Evolutionary conservation across 2,888 invertebrate genomes (phyloP).

Genomic region (Lepeophtheirus nordmannii): DNA sequence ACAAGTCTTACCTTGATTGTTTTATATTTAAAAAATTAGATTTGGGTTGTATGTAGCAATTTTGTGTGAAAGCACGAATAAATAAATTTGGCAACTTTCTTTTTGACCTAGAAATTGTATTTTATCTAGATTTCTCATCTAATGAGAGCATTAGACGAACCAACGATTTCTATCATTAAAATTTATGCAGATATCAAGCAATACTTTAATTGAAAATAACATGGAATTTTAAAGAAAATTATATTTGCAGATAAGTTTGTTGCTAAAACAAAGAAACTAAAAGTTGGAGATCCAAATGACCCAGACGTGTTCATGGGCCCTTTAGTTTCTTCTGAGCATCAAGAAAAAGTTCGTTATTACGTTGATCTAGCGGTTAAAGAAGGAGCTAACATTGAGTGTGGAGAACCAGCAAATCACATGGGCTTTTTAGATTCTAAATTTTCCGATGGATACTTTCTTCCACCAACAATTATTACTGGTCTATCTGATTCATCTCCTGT

Average conservation of each 20-base stretch:
- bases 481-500: constrained; percentile 35
- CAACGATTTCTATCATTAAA: no score
- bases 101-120: no score
- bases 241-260: constrained; percentile 34
- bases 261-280: constrained; percentile 33
- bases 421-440: constrained; percentile 30
- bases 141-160: no score
- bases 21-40: no score
- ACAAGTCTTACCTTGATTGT: no score
- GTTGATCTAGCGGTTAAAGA: constrained; percentile 35
- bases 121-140: no score
- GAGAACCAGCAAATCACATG: constrained; percentile 32
- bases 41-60: no score
- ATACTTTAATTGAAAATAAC: no score
- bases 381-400: constrained; percentile 36
- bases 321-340: constrained; percentile 36
- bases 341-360: constrained; percentile 37
- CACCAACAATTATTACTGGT: constrained; percentile 37
- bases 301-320: constrained; percentile 36
- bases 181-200: no score
- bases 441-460: constrained; percentile 38
- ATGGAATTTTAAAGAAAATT: background rate
- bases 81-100: no score
- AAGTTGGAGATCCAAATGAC: constrained; percentile 35
- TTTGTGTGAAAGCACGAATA: no score